Evolutionary conservation across 2,797 vertebrate genomes (phyloP), one percentile per base, ranked within the genome.

Genomic region (Argyrosomus regius): DNA sequence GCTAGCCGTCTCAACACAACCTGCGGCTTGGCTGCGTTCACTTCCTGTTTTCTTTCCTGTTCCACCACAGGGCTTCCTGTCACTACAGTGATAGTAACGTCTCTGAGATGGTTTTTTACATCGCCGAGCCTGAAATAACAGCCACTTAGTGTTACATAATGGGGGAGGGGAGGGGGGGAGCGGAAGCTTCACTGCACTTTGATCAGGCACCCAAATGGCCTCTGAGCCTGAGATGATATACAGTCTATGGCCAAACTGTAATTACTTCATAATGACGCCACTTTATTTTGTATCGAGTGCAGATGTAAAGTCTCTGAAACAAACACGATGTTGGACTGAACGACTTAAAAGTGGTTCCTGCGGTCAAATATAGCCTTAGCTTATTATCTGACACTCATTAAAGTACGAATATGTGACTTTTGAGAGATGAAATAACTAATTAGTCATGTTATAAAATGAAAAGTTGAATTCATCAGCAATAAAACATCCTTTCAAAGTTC

Each of bases 31-130:
- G 63, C 80, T 83, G 79, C 75, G 16, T 77, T 81, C 72, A 89
- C 90, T 94, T 96, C 95, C 95, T 96, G 95, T 96, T 96, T 93
- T 93, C 93, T 91, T 95, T 95, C 94, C 95, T 96, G 95, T 82
- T 89, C 74, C 43, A 82, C 82, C 78, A 50, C 78, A 85, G 77
- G 12, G 72, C 85, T 94, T 96, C 95, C 95, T 95, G 94, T 88
- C 73, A 90, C 88, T 86, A 61, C 87, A 87, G 75, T 64, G 66
- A 92, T 89, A 90, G 87, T 83, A 81, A 87, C 53, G 79, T 91
- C 78, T 88, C 72, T 46, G 52, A 86, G 60, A 81, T 39, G 59
- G 72, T 54, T 86, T 83, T 72, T 72, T 39, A 71, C n/a, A 54
- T 18, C 49, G 63, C 16, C 35, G 2, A 57, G 83, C 85, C 78